Evolutionary conservation across 2,888 invertebrate species (phyloP).

Genomic region (Rosalia funebris): DNA sequence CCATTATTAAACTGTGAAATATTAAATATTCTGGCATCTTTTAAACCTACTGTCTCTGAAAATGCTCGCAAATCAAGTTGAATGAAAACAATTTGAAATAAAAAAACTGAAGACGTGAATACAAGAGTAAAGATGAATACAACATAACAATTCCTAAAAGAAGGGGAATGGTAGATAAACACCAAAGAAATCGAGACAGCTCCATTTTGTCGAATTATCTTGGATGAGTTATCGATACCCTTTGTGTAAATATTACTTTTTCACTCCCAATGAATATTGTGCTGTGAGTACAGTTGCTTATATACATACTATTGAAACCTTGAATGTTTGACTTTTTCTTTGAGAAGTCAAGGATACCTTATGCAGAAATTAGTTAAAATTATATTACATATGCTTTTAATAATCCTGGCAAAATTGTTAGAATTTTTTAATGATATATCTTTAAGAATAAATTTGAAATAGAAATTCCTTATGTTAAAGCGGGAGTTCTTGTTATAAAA

Average conservation of each 20-base stretch:
- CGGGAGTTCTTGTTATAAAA: too few species aligned
- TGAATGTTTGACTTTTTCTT: too few species aligned
- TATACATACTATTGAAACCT: too few species aligned
- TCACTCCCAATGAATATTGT: not conserved
- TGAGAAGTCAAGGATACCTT: too few species aligned
- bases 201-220: not conserved
- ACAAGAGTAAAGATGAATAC: not conserved
- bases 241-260: not conserved
- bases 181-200: not conserved
- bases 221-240: not conserved
- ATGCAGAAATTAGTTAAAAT: too few species aligned
- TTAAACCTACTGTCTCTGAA: not conserved
- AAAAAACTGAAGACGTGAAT: not conserved
- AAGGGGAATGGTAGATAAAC: not conserved
- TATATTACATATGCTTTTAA: too few species aligned
- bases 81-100: not conserved
- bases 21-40: not conserved
- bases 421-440: too few species aligned
- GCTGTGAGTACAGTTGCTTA: not conserved
- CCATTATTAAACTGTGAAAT: not conserved
- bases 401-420: too few species aligned
- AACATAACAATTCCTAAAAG: not conserved
- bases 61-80: not conserved
- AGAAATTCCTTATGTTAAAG: too few species aligned
- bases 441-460: too few species aligned